Percentiles rank a stretch among this genome's conserved stretches.
Conservation (phyloP, 1,140 invertebrate genomes). For the Sitodiplosis mosellana region DNA sequence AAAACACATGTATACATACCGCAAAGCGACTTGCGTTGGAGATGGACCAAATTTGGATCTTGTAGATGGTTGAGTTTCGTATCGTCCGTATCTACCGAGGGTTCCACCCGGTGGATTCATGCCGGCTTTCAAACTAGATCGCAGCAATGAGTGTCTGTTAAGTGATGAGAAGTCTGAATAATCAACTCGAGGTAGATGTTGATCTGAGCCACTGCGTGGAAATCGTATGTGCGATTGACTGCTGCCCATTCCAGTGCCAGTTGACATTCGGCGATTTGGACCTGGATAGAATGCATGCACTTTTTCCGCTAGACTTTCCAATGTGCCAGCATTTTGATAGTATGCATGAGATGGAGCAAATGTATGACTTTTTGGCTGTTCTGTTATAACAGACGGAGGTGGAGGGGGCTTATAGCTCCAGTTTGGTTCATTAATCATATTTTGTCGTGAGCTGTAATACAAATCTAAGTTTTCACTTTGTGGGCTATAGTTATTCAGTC, state of each 20-base stretch:
- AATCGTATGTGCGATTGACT: slow-evolving; percentile 27
- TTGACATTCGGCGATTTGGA: slow-evolving; percentile 36
- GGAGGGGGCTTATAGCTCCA: slow-evolving; percentile 42
- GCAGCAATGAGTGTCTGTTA: slow-evolving; percentile 49
- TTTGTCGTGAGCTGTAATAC: slow-evolving; percentile 59
- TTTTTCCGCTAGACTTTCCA: slow-evolving; percentile 78
- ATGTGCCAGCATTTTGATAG: slow-evolving; percentile 60
- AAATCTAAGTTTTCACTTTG: slow-evolving; percentile 55
- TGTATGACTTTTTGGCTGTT: slow-evolving; percentile 67
- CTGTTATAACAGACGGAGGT: slow-evolving; percentile 65
- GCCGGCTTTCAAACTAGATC: slow-evolving; percentile 56
- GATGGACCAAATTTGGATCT: slow-evolving; percentile 18
- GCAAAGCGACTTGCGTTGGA: slow-evolving; percentile 3
- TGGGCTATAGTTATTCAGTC: slow-evolving; percentile 38
- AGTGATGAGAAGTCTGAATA: slow-evolving; percentile 50
- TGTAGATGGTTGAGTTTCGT: slow-evolving; percentile 16
- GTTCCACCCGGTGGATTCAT: slow-evolving; percentile 18
- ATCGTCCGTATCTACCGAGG: slow-evolving; percentile 22
- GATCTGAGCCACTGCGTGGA: slow-evolving; percentile 67
- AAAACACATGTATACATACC: not conserved
- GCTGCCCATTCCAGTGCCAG: slow-evolving; percentile 23
- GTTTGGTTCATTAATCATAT: slow-evolving; percentile 30
- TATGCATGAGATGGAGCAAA: slow-evolving; percentile 62
- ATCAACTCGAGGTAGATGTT: slow-evolving; percentile 63
- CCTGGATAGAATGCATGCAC: slow-evolving; percentile 66